These are phyloP conservation scores for Argyrosomus japonicus DNA, from an alignment of 2,113 vertebrate species.

Conservation along the genomic window DNA sequence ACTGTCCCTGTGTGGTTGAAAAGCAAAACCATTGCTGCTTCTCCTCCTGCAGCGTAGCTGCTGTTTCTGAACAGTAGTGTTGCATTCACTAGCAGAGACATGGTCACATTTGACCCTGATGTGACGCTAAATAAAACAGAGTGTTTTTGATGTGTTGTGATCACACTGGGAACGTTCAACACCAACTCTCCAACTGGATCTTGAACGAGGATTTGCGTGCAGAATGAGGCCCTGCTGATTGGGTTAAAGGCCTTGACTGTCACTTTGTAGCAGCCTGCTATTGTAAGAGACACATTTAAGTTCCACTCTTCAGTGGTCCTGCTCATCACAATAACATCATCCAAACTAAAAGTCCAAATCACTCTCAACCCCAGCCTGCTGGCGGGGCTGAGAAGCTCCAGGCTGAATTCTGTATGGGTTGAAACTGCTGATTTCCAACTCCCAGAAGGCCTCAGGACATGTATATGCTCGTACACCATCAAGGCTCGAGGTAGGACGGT, in stretches of 20 bases:
- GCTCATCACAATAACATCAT: slow-evolving; percentile 19
- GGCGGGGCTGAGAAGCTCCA: slow-evolving; percentile 11
- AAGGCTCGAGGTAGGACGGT: neutral
- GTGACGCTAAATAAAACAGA: neutral
- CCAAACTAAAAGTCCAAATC: slow-evolving; percentile 26
- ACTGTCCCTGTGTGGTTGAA: slow-evolving; percentile 12
- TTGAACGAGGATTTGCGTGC: slow-evolving; percentile 34
- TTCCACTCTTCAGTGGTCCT: slow-evolving; percentile 25
- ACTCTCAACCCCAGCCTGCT: neutral
- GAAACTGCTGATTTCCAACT: slow-evolving; percentile 21
- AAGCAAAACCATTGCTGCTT: slow-evolving; percentile 41
- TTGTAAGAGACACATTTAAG: slow-evolving; percentile 1
- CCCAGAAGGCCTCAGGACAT: slow-evolving; percentile 17
- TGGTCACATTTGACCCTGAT: slow-evolving; percentile 20
- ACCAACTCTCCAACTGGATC: slow-evolving; percentile 34
- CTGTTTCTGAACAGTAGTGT: slow-evolving; percentile 27
- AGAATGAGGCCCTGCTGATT: slow-evolving; percentile 22
- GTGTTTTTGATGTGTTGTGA: neutral
- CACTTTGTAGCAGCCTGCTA: slow-evolving; percentile 18
- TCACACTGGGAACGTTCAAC: neutral
- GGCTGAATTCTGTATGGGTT: slow-evolving; percentile 8
- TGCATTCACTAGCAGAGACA: slow-evolving; percentile 41
- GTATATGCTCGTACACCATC: neutral
- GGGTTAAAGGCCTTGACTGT: slow-evolving; percentile 37
- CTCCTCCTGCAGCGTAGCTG: slow-evolving; percentile 27